These are phyloP conservation scores for Mesoclemmys tuberculata DNA, from an alignment of 2,113 vertebrate genomes.

Conservation along the genomic window DNA sequence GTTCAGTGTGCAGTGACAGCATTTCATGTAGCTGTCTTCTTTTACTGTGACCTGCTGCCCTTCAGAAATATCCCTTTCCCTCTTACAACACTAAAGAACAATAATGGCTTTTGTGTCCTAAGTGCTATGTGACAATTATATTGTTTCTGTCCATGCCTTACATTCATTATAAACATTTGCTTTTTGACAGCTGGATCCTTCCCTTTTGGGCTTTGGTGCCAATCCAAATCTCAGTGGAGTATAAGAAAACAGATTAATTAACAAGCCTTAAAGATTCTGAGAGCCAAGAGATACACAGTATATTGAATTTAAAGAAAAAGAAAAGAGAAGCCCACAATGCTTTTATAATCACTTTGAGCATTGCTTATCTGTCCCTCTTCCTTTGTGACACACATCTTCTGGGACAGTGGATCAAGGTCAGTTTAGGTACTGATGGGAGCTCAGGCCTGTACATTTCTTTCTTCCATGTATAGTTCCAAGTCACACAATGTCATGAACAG, in stretches of 20 bases:
- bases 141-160: slow-evolving; percentile 50
- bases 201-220: slow-evolving; percentile 38
- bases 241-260: slow-evolving; percentile 59
- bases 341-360: background rate
- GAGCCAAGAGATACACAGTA: background rate
- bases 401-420: background rate
- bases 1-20: background rate
- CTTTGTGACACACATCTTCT: background rate
- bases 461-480: accelerated
- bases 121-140: slow-evolving; percentile 36
- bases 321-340: background rate
- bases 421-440: background rate
- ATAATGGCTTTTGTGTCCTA: slow-evolving; percentile 27
- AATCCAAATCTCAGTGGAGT: slow-evolving; percentile 38
- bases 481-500: background rate
- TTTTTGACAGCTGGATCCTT: slow-evolving; percentile 48
- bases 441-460: background rate
- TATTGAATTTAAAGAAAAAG: background rate
- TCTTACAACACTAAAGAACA: slow-evolving; percentile 19
- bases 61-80: slow-evolving; percentile 37
- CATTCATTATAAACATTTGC: slow-evolving; percentile 31
- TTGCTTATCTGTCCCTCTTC: background rate
- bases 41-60: slow-evolving; percentile 13
- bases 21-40: slow-evolving; percentile 23
- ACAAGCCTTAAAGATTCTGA: background rate